Conservation (phyloP, 92 coral and sea anemone genomes). For the Umimayanthus chanpuru region DNA sequence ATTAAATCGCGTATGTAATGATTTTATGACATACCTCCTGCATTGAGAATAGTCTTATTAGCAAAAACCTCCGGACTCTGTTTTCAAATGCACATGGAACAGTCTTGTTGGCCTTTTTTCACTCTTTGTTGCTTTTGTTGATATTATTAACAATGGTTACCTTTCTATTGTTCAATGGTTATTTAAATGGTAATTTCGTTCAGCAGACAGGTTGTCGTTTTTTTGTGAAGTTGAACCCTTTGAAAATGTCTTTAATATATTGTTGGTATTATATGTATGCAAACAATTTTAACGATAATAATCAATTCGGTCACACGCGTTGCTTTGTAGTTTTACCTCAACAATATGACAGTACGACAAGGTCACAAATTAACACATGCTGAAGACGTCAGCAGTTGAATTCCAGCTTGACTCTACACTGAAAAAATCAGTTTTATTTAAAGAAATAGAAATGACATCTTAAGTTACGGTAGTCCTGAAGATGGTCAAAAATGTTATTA, state of each 20-base stretch:
- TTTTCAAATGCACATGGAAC: neutral
- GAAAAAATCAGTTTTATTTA: too few species aligned
- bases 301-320: neutral
- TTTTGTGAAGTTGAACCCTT: neutral
- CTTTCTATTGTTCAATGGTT: neutral
- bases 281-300: neutral
- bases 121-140: neutral
- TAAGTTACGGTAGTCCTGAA: too few species aligned
- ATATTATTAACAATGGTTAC: neutral
- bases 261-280: neutral
- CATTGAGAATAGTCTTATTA: neutral
- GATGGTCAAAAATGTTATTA: too few species aligned
- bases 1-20: neutral
- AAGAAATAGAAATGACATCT: too few species aligned
- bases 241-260: neutral
- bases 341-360: too few species aligned
- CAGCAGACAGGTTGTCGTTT: neutral
- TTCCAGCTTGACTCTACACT: too few species aligned
- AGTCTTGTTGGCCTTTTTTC: neutral
- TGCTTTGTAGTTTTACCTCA: neutral
- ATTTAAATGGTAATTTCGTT: neutral
- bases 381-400: too few species aligned
- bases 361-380: neutral
- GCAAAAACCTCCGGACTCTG: neutral
- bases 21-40: neutral